These are phyloP conservation scores for Oryctes rhinoceros DNA, from an alignment of 1,140 invertebrate species.

Conservation along the genomic window DNA sequence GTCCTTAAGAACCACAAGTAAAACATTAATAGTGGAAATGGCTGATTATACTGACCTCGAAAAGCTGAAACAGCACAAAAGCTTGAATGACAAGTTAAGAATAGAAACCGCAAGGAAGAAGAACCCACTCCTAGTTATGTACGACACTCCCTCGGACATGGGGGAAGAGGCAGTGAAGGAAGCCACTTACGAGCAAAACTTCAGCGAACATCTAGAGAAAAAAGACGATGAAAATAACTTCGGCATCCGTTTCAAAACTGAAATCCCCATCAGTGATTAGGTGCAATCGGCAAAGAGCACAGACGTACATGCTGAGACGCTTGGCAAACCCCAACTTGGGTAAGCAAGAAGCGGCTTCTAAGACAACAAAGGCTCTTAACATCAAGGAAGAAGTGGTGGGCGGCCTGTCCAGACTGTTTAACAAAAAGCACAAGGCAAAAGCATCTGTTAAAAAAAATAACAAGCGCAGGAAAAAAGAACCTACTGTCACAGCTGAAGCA, in stretches of 20 bases:
- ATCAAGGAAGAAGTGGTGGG: no score
- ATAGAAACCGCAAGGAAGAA: background rate
- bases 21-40: background rate
- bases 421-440: no score
- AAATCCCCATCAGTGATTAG: background rate
- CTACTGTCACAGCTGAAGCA: no score
- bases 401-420: no score
- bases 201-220: background rate
- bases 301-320: no score
- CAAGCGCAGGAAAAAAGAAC: no score
- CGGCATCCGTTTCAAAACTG: background rate
- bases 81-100: background rate
- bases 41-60: background rate
- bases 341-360: no score
- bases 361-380: no score
- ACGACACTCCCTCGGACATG: background rate
- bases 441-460: no score
- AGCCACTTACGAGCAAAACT: background rate
- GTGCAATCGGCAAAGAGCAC: background rate
- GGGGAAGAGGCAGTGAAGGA: background rate
- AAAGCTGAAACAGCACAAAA: background rate
- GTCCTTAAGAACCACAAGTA: background rate
- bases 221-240: background rate
- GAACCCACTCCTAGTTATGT: background rate
- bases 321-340: no score